Evolutionary conservation across 2,113 vertebrate species (phyloP).

Genomic region (Tragulus kanchil): DNA sequence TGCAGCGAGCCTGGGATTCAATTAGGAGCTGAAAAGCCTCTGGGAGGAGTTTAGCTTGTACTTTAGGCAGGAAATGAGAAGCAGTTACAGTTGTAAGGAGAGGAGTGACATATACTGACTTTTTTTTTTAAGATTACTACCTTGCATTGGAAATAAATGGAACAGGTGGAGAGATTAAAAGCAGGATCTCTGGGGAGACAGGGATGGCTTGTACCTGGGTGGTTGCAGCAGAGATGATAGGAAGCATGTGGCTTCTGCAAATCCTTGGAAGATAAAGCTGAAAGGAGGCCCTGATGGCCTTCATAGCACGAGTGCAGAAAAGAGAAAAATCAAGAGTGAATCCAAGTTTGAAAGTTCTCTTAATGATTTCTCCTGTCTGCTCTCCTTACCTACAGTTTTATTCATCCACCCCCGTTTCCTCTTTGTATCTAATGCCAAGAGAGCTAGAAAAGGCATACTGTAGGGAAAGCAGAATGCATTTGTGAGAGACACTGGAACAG

Average conservation of each 20-base stretch:
- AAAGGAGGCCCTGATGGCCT: background rate
- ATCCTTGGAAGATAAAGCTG: background rate
- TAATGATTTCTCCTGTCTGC: constrained; percentile 2
- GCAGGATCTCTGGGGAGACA: background rate
- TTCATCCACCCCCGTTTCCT: background rate
- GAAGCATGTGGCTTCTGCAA: background rate
- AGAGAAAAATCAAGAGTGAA: constrained; percentile 12
- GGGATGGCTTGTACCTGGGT: background rate
- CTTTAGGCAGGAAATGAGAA: background rate
- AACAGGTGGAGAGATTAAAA: background rate
- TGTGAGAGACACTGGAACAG: background rate
- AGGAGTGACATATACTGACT: background rate
- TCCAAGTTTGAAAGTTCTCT: background rate
- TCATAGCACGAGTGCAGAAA: background rate
- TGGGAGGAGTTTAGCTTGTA: background rate
- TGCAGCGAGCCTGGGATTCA: accelerated
- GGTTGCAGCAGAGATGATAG: background rate
- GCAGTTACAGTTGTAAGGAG: background rate
- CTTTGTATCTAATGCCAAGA: background rate
- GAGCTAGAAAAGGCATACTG: background rate
- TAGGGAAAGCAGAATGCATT: background rate
- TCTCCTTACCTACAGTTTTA: background rate
- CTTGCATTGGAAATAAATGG: background rate
- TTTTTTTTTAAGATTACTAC: background rate
- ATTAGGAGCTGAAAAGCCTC: background rate